phyloP scores from a whole-genome alignment of 2,797 vertebrate species.

The Galagoides demidoff region DNA sequence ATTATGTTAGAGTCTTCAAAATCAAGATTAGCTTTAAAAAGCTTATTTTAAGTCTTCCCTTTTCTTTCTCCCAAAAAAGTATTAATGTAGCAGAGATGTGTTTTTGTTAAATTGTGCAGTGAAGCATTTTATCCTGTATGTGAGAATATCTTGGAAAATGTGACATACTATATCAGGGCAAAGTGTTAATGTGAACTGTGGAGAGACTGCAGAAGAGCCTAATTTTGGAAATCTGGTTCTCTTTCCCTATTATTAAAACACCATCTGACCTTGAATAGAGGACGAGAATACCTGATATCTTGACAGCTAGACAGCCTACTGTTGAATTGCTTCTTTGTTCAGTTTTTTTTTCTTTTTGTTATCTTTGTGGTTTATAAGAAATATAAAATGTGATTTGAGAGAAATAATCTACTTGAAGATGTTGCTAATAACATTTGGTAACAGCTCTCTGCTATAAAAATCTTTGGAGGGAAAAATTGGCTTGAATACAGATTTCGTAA shows the following conservation, averaged over 20 bases:
- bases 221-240: conserved; percentile 47
- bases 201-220: not conserved
- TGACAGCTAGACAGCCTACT: conserved; percentile 31
- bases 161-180: not conserved
- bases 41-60: not conserved
- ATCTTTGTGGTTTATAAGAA: conserved; percentile 41
- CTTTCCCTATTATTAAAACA: conserved; percentile 39
- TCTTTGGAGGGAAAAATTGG: conserved; percentile 23
- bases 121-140: conserved; percentile 18
- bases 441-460: conserved; percentile 58
- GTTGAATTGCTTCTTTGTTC: conserved; percentile 52
- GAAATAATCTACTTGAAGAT: conserved; percentile 54
- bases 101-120: conserved; percentile 57
- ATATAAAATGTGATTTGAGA: conserved; percentile 53
- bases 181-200: conserved; percentile 1
- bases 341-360: not conserved
- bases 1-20: conserved; percentile 52
- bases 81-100: conserved; percentile 12
- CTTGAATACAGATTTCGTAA: conserved; percentile 65
- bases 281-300: conserved; percentile 14
- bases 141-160: conserved; percentile 13
- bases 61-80: not conserved
- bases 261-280: conserved; percentile 74
- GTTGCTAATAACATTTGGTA: conserved; percentile 66
- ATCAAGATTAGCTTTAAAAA: conserved; percentile 44